These are phyloP conservation scores for Diachasma alloeum DNA, from an alignment of 1,140 invertebrate species.

Conservation along the genomic window DNA sequence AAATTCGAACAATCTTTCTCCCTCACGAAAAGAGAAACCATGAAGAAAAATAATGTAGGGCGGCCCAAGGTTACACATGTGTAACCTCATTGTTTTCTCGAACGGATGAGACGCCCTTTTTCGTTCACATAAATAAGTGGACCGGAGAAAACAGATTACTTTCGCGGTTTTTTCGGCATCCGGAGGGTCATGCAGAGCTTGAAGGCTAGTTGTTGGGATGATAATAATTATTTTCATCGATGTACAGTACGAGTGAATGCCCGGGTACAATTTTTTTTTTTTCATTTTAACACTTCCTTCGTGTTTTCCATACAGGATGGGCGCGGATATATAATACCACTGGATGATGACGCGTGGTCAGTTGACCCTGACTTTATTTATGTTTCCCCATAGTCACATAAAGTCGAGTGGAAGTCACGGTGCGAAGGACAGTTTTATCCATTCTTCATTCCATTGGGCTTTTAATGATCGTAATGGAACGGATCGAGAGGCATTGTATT, in stretches of 20 bases:
- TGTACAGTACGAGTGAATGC: neutral
- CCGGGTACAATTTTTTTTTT: neutral
- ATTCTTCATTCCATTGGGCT: neutral
- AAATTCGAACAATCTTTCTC: too few species aligned
- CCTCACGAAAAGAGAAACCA: too few species aligned
- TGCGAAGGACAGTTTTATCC: neutral
- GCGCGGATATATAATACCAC: constrained; percentile 30
- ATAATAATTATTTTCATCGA: neutral
- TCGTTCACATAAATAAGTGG: neutral
- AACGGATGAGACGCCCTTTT: constrained; percentile 1
- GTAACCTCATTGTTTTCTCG: neutral
- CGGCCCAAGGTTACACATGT: neutral
- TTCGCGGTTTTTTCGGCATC: neutral
- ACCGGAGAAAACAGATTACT: constrained; percentile 5
- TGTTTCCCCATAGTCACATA: constrained; percentile 45
- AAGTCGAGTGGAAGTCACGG: constrained; percentile 25
- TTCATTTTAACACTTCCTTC: constrained; percentile 2
- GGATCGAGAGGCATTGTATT: neutral
- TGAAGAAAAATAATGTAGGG: neutral
- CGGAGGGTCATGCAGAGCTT: neutral
- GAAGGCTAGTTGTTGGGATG: neutral
- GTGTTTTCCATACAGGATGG: constrained; percentile 30
- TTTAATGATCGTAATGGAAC: neutral
- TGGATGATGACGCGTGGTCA: constrained; percentile 42
- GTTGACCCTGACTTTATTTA: constrained; percentile 57